phyloP scores from a whole-genome alignment of 2,113 vertebrate genomes.

The Anolis sagrei region DNA sequence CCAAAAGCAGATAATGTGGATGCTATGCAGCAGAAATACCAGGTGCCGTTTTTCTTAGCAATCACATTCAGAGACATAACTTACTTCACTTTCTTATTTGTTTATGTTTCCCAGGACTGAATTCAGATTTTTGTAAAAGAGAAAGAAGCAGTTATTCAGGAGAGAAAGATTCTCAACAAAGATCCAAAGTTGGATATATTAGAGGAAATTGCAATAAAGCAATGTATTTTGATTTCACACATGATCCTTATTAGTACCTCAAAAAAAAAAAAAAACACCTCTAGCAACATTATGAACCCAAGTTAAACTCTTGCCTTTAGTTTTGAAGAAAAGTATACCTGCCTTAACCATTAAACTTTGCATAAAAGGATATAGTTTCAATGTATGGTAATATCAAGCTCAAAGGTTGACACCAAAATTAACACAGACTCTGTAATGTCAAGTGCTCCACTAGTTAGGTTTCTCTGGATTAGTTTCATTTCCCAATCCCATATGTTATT shows the following conservation, averaged over 20 bases:
- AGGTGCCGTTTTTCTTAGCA: constrained; percentile 72
- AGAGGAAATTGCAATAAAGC: not conserved
- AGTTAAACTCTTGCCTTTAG: too few relatives aligned
- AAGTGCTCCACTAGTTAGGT: too few relatives aligned
- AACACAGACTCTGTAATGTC: too few relatives aligned
- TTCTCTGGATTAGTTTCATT: too few relatives aligned
- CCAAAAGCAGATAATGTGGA: constrained; percentile 78
- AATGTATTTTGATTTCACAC: not conserved
- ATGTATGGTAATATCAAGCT: too few relatives aligned
- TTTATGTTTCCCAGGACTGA: not conserved
- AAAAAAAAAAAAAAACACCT: not conserved
- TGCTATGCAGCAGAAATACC: constrained; percentile 81
- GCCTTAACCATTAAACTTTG: too few relatives aligned
- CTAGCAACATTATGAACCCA: not conserved
- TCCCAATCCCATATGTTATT: too few relatives aligned
- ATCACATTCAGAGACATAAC: not conserved
- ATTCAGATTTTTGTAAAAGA: not conserved
- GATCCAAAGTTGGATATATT: not conserved
- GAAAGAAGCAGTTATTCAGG: not conserved
- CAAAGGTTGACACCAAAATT: too few relatives aligned
- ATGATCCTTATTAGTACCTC: not conserved
- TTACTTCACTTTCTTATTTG: not conserved
- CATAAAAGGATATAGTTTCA: too few relatives aligned
- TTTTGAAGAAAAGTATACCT: too few relatives aligned
- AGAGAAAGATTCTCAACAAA: not conserved